Conservation (phyloP, 2,888 invertebrate species). For the Desoria tigrina region DNA sequence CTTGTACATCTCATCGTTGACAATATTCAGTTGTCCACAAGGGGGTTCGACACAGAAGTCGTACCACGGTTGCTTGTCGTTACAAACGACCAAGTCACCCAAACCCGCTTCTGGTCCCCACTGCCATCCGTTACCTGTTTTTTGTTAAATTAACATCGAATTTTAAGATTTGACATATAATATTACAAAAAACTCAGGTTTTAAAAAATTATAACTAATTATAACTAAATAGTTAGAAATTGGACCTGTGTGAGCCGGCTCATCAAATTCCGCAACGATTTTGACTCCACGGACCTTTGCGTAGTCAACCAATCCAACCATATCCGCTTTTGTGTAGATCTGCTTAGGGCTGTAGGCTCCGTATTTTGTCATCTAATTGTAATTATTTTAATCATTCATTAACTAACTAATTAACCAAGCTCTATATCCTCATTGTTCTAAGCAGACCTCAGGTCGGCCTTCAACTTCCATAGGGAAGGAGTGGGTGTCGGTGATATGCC, state of each 20-base stretch:
- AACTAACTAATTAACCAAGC: too few relatives aligned
- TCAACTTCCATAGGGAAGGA: slow-evolving; percentile 60
- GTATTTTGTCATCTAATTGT: slow-evolving; percentile 53
- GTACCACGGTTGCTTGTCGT: slow-evolving; percentile 75
- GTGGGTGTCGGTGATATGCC: slow-evolving; percentile 59
- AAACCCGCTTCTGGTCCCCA: slow-evolving; percentile 71
- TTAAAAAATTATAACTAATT: too few relatives aligned
- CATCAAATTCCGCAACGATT: slow-evolving; percentile 55
- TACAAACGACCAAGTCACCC: slow-evolving; percentile 75
- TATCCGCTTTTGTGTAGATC: slow-evolving; percentile 54
- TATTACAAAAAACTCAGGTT: too few relatives aligned
- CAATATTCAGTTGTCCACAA: slow-evolving; percentile 79
- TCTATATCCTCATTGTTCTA: too few relatives aligned
- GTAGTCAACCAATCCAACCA: slow-evolving; percentile 58
- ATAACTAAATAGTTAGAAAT: neutral
- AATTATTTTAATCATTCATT: too few relatives aligned
- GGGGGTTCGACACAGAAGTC: slow-evolving; percentile 76
- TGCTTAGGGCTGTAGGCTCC: slow-evolving; percentile 60
- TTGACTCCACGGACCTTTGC: slow-evolving; percentile 60
- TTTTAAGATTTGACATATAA: too few relatives aligned
- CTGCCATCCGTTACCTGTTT: slow-evolving; percentile 59
- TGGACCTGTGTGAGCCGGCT: slow-evolving; percentile 56
- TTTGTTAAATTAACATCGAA: neutral
- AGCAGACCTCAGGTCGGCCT: slow-evolving; percentile 55
- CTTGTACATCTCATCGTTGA: slow-evolving; percentile 69